Percentiles rank a stretch among this genome's conserved stretches.
These are phyloP conservation scores for Latrodectus geometricus DNA, from an alignment of 1,140 invertebrate species.

Conservation along the genomic window DNA sequence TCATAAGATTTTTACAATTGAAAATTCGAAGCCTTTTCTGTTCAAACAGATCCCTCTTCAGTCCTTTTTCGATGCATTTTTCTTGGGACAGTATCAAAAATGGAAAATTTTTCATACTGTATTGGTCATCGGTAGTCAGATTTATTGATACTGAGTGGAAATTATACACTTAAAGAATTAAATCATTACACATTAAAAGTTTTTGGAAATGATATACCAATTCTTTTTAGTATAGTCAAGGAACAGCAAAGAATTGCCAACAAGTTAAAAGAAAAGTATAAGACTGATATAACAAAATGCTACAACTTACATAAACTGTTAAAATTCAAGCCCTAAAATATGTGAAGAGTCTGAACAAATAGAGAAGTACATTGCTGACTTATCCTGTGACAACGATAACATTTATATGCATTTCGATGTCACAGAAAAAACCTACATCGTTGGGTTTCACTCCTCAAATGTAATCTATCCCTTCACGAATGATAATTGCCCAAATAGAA, in stretches of 20 bases:
- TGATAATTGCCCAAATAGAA: no score
- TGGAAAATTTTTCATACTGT: not conserved
- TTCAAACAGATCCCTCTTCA: conserved; percentile 4
- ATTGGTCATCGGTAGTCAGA: not conserved
- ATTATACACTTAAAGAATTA: conserved; percentile 13
- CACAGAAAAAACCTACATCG: not conserved
- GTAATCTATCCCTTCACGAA: conserved; percentile 18
- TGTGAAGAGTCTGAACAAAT: conserved; percentile 22
- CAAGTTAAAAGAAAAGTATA: conserved; percentile 18
- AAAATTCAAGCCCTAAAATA: conserved; percentile 34
- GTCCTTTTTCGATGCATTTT: conserved; percentile 17
- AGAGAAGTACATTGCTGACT: conserved; percentile 30
- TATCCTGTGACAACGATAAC: conserved; percentile 1
- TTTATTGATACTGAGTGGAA: conserved; percentile 14
- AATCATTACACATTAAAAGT: conserved; percentile 12
- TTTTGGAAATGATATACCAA: conserved; percentile 20
- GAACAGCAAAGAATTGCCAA: conserved; percentile 13
- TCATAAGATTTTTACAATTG: conserved; percentile 5
- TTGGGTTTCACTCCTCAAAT: not conserved
- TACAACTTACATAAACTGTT: conserved; percentile 31
- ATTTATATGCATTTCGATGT: conserved; percentile 43
- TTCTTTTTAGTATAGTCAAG: conserved; percentile 16
- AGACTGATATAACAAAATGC: conserved; percentile 19
- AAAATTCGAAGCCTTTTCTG: not conserved
- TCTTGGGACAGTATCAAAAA: conserved; percentile 25